phyloP scores from a whole-genome alignment of 1,140 invertebrate genomes.

The Augochlora pura region DNA sequence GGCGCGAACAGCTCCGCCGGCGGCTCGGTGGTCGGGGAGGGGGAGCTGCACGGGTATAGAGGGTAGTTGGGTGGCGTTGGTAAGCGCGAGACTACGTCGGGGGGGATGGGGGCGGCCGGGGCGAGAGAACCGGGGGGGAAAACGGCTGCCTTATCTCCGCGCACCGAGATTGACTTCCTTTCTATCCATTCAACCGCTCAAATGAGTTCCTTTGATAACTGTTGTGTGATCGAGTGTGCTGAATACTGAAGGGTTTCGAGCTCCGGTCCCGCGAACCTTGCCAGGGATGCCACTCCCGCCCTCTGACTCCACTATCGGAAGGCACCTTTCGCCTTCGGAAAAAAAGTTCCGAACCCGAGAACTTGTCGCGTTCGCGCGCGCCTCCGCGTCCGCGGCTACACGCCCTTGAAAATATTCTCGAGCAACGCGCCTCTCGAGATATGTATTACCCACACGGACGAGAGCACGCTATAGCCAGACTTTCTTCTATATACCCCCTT shows the following conservation, averaged over 20 bases:
- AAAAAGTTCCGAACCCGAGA: slow-evolving; percentile 21
- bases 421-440: background rate
- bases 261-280: slow-evolving; percentile 55
- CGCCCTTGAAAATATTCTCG: slow-evolving; percentile 26
- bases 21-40: too few species aligned
- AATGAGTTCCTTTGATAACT: slow-evolving; percentile 82
- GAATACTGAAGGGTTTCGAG: slow-evolving; percentile 78
- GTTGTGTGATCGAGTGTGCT: slow-evolving; percentile 80
- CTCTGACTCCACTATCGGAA: slow-evolving; percentile 50
- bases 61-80: slow-evolving; percentile 27
- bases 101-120: slow-evolving; percentile 29
- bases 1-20: too few species aligned
- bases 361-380: background rate
- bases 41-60: slow-evolving; percentile 13
- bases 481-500: too few species aligned
- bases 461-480: too few species aligned
- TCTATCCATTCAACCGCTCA: slow-evolving; percentile 80
- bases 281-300: slow-evolving; percentile 52
- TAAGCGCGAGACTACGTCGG: slow-evolving; percentile 44
- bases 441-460: background rate
- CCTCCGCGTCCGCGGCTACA: too few species aligned
- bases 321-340: slow-evolving; percentile 30
- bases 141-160: slow-evolving; percentile 77
- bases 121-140: slow-evolving; percentile 26
- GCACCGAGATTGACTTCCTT: slow-evolving; percentile 80